Conservation (phyloP, 1,140 invertebrate genomes). For the Leptinotarsa texana region DNA sequence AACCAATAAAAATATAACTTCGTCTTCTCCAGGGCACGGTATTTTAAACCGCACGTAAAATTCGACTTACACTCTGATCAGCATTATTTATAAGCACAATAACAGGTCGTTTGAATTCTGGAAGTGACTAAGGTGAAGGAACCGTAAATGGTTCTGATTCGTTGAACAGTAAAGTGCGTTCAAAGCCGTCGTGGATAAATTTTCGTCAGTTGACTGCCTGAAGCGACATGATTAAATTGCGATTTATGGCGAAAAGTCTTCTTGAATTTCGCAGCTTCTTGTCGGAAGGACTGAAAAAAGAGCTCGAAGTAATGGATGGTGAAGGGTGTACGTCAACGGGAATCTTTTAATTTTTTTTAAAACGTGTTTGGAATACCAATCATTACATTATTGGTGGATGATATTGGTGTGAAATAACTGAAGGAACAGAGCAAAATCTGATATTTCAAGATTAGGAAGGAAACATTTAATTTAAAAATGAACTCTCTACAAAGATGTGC, state of each 20-base stretch:
- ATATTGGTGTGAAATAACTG: no score
- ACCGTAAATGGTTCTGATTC: constrained; percentile 40
- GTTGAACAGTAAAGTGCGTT: constrained; percentile 41
- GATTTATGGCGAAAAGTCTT: constrained; percentile 11
- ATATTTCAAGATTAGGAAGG: no score
- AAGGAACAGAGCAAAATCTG: no score
- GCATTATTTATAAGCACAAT: constrained; percentile 38
- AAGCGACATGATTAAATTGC: constrained; percentile 10
- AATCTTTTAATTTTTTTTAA: no score
- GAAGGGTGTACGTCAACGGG: not conserved
- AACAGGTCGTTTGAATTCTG: constrained; percentile 40
- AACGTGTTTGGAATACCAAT: no score
- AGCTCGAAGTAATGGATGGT: not conserved
- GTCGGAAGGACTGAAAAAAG: not conserved
- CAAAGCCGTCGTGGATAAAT: constrained; percentile 32
- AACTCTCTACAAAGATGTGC: no score
- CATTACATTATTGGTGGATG: no score
- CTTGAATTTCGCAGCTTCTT: not conserved
- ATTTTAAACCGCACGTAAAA: constrained; percentile 33
- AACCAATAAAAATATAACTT: not conserved
- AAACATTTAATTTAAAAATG: no score
- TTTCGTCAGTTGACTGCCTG: not conserved
- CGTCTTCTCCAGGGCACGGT: not conserved
- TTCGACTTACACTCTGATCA: constrained; percentile 33
- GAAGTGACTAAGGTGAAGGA: constrained; percentile 39